Base-by-base conservation (phyloP, 2,888 invertebrate species). In the Xanthorhoe spadicearia region DNA sequence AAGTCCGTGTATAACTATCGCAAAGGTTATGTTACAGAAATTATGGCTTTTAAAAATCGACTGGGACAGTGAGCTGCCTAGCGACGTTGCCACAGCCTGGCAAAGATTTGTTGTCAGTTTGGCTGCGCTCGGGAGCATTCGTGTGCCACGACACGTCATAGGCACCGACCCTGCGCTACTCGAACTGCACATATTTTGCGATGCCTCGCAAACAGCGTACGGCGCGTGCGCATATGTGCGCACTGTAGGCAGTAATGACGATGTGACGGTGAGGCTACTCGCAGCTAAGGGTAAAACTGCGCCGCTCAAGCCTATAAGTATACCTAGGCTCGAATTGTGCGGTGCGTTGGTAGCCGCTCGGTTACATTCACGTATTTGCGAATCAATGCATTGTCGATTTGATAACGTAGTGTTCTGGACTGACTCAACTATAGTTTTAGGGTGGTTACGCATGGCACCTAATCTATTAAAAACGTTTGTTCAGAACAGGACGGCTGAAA, bases 11-110 rank as follows among this genome's bases (percentile, higher is more conserved):
- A 35, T 35, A 35, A 35, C 9, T 35, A 35, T 35, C 6, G 35
- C 35, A 35, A 35, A 35, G 6, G 35, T 35, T 8, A 9, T 35
- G 9, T 35, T 35, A 35, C 35, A 35, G 9, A 7, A 35, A 35
- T 6, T 35, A 9, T 35, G 35, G 35, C 35, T 35, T 9, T 35
- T 35, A 9, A 35, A 35, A 35, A 35, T 66, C 0, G 65, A 59
- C 13, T 69, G 69, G 69, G 71, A 71, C 28, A 55, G 61, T 3
- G 4, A 28, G 3, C 49, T 71, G n/a, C 61, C 64, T 0, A 0
- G 4, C 10, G 52, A 55, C 5, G 55, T 66, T 9, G 23, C 32
- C 13, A 9, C n/a, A 9, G 19, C 18, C 7, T 69, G 66, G 64
- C 51, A 61, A 3, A 10, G 51, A 6, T 66, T 69, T 32, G 50